A percentile compares a stretch with the other conserved stretches of the same genome.
phyloP scores from a whole-genome alignment of 2,113 vertebrate species.

The Cynoglossus semilaevis region DNA sequence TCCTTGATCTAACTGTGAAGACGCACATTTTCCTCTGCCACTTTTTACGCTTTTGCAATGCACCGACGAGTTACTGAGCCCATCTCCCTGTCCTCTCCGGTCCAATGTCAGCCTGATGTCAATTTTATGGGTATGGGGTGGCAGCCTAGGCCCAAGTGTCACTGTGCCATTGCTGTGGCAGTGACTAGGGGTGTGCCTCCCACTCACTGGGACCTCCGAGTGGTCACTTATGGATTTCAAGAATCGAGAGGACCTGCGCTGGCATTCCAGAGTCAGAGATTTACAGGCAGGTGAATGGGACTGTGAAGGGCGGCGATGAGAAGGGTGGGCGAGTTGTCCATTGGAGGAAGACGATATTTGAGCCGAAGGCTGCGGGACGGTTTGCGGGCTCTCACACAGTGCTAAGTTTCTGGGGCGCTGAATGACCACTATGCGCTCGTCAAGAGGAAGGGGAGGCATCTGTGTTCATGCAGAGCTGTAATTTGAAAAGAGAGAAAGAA shows the following conservation, averaged over 20 bases:
- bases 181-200: slow-evolving; percentile 64
- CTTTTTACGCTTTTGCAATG: slow-evolving; percentile 60
- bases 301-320: slow-evolving; percentile 59
- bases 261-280: slow-evolving; percentile 75
- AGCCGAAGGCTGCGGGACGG: slow-evolving; percentile 64
- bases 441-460: slow-evolving; percentile 86
- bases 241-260: slow-evolving; percentile 62
- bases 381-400: slow-evolving; percentile 72
- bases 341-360: slow-evolving; percentile 57
- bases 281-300: slow-evolving; percentile 57
- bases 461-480: slow-evolving; percentile 75
- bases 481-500: slow-evolving; percentile 34
- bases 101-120: slow-evolving; percentile 77
- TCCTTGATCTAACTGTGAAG: slow-evolving; percentile 65
- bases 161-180: slow-evolving; percentile 78
- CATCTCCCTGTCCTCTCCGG: slow-evolving; percentile 59
- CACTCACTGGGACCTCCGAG: slow-evolving; percentile 37
- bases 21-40: slow-evolving; percentile 59
- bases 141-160: slow-evolving; percentile 71
- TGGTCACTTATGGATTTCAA: slow-evolving; percentile 66
- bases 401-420: slow-evolving; percentile 78
- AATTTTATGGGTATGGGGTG: slow-evolving; percentile 76
- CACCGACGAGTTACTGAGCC: slow-evolving; percentile 62
- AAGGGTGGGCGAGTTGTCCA: slow-evolving; percentile 53
- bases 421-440: slow-evolving; percentile 84